Conservation (phyloP, 2,888 invertebrate species). For the Pycnomerus fuliginosus region DNA sequence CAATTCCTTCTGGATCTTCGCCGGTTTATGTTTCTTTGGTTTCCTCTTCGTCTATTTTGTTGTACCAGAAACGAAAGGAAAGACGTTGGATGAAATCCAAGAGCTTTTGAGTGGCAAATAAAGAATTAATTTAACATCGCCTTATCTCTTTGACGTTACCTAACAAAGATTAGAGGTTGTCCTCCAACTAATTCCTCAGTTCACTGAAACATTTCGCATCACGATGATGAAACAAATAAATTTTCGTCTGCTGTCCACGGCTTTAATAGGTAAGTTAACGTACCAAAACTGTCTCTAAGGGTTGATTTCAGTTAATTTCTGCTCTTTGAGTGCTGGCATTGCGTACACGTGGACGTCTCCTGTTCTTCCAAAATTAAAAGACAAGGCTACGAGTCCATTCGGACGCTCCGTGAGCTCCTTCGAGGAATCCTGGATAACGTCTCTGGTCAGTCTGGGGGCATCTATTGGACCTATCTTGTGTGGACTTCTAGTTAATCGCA, state of each 20-base stretch:
- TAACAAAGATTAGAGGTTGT: too few relatives aligned
- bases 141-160: too few relatives aligned
- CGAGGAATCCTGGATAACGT: constrained; percentile 36
- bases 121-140: not conserved
- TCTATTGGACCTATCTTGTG: constrained; percentile 32
- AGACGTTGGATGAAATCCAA: constrained; percentile 23
- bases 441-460: constrained; percentile 34
- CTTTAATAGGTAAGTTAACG: too few relatives aligned
- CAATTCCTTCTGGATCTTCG: constrained; percentile 29
- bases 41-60: constrained; percentile 13
- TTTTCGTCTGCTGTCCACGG: too few relatives aligned
- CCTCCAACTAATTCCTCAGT: too few relatives aligned
- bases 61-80: constrained; percentile 29
- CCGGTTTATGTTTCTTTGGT: constrained; percentile 4
- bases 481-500: constrained; percentile 28
- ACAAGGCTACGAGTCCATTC: constrained; percentile 31
- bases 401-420: constrained; percentile 26
- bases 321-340: constrained; percentile 3
- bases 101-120: constrained; percentile 1
- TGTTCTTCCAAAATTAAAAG: constrained; percentile 31
- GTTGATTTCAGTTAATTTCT: not conserved
- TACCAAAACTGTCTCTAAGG: too few relatives aligned
- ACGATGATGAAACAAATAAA: too few relatives aligned
- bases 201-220: too few relatives aligned
- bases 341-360: constrained; percentile 38